Base-by-base conservation (phyloP, 2,797 vertebrate species). In the Phrynocephalus vlangalii region DNA sequence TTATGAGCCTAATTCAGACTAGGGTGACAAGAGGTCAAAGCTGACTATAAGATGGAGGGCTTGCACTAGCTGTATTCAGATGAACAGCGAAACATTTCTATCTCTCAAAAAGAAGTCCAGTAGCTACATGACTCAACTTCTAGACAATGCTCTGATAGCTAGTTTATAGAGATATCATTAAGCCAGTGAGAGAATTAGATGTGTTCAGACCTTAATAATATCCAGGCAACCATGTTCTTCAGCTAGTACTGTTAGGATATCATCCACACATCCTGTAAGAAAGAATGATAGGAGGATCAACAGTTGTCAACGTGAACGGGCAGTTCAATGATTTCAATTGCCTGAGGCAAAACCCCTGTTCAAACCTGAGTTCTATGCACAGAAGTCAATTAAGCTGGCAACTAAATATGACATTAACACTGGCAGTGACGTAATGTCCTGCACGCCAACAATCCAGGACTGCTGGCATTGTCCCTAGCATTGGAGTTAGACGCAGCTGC, bases 211-310 rank as follows among this genome's bases (percentile, higher is more conserved):
- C 98, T 98, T 98, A 93, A 99, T 97, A 77, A 95, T 94, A 87
- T 98, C 98, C 92, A 99, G 96, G 94, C 98, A 99, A 48, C 98
- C 98, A 52, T 99, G 98, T 91, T 99, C 98, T 96, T 99, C 99
- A 66, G 98, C 98, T 85, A 99, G 95, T 85, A 99, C 98, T 30
- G 97, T 98, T 90, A 99, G 93, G 93, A 98, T 98, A 91, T 99
- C 98, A 86, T 99, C 99, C 91, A 99, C 97, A 73, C 98, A 99
- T 89, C 97, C 99, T 99, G 95, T 13, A 89, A 94, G 91, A 90
- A 0, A 94, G 24, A 93, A 90, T 70, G 93, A 75, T 0, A 82
- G 50, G 50, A 83, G 88, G 72, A 75, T 88, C 52, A 86, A 89
- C 83, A 2, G 26, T 1, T 48, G 76, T 5, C 78, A 87, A 75